Conservation (phyloP, 2,113 vertebrate species). For the human (Homo sapiens) region GRCh38 chr7:102693001-102693500, state of each 20-base stretch:
- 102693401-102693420: neutral
- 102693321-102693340: neutral
- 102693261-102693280: neutral
- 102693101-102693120: neutral
- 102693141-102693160: neutral
- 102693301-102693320: neutral
- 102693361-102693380: neutral
- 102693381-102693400: neutral
- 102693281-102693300: neutral
- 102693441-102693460: neutral
- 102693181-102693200: slow-evolving; percentile 38
- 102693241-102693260: slow-evolving; percentile 51
- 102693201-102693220: slow-evolving; percentile 57
- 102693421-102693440: neutral
- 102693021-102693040: slow-evolving; percentile 38
- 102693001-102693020: neutral
- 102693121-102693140: neutral
- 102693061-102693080: neutral
- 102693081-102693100: neutral
- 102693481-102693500: neutral
- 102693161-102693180: slow-evolving; percentile 1
- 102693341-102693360: neutral
- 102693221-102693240: slow-evolving; percentile 37
- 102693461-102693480: neutral
- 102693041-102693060: slow-evolving; percentile 8